These are phyloP conservation scores for Andricus grossulariae DNA, from an alignment of 1,140 invertebrate species.

Conservation along the genomic window DNA sequence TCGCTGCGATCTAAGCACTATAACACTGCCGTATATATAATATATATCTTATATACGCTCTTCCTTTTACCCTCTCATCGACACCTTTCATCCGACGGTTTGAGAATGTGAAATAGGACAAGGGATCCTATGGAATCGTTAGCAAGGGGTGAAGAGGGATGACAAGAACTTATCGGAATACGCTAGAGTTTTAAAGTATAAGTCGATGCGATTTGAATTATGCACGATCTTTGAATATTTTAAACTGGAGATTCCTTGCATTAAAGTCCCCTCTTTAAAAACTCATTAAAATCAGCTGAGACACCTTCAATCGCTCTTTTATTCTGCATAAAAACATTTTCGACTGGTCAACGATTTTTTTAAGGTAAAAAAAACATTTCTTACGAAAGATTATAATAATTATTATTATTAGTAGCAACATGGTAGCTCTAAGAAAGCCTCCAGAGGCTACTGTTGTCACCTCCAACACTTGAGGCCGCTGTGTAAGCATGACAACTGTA, in stretches of 20 bases:
- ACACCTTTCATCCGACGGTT: slow-evolving; percentile 15
- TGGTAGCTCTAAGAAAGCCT: no score
- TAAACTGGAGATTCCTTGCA: not conserved
- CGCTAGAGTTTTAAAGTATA: not conserved
- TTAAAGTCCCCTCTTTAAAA: not conserved
- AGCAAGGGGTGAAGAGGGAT: not conserved
- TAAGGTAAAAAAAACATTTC: no score
- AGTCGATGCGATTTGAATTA: slow-evolving; percentile 8
- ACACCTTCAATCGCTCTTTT: not conserved
- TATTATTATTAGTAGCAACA: no score
- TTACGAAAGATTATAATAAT: no score
- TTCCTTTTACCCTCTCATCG: not conserved
- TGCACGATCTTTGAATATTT: not conserved
- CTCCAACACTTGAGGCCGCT: no score
- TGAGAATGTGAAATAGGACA: slow-evolving; percentile 17
- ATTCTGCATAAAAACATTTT: not conserved
- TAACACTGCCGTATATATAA: not conserved
- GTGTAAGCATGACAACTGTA: no score
- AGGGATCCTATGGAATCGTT: not conserved
- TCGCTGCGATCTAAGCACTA: not conserved
- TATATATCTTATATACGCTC: not conserved
- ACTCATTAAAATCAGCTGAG: not conserved
- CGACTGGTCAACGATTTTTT: not conserved
- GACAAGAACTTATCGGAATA: not conserved
- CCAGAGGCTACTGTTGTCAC: no score